Evolutionary conservation across 2,113 vertebrate genomes (phyloP), one percentile per base, ranked within the genome.

Genomic region (Triplophysa siluroides): DNA sequence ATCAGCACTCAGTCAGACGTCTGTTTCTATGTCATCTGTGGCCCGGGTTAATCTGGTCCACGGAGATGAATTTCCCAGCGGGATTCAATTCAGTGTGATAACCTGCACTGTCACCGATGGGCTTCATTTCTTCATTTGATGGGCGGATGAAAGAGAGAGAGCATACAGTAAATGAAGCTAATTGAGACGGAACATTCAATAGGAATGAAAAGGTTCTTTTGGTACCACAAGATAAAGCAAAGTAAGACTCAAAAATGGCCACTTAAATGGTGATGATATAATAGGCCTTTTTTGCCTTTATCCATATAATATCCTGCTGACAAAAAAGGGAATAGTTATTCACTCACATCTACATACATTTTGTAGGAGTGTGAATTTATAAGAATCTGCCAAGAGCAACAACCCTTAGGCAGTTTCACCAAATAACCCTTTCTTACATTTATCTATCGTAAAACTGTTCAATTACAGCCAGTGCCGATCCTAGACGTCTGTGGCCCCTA

Each of bases 71-170:
- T 63, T 10, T 13, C 38, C 56, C 16, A 16, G 47, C 26, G 41
- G 72, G 41, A 75, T 45, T 62, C 45, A 21, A 47, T 75, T 75
- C 38, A 43, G 33, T 75, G 41, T 75, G 72, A 75, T 63, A 62
- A 75, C 23, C 38, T 26, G 13, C 19, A 47, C 58, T 47, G 58
- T 75, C 72, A 63, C 56, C 47, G 72, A 45, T 29, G 12, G 58
- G 41, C 41, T 75, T 75, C 7, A 63, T n/a, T 60, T 60, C 12
- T 43, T 60, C 33, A 23, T 54, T 63, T 63, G 43, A 45, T 45
- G 10, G 62, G 14, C 72, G 45, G 72, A 73, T 43, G n/a, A 73
- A 50, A 61, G 71, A n/a, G 26, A 60, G 29, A 33, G 29, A 33
- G 29, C 4, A 33, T 33, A 33, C 29, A 5, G 58, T 72, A 72